Percentiles rank a stretch among this genome's conserved stretches.
Evolutionary conservation across 1,140 invertebrate species (phyloP).

Genomic region (Orius laevigatus): DNA sequence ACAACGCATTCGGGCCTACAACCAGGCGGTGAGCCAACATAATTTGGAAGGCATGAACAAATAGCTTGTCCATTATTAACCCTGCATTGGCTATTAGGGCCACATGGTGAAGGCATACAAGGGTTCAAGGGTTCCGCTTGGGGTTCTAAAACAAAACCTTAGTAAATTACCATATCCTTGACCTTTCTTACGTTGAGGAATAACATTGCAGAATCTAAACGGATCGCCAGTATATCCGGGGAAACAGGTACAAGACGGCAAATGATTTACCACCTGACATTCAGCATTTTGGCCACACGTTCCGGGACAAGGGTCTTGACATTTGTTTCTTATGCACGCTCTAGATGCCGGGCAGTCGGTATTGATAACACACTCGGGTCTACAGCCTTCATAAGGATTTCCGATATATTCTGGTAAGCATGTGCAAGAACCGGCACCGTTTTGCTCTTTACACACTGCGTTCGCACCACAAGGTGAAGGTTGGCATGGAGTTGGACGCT

Average conservation of each 20-base stretch:
- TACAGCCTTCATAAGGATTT: constrained; percentile 39
- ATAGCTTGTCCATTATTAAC: constrained; percentile 30
- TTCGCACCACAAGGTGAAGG: constrained; percentile 65
- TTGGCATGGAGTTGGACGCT: constrained; percentile 38
- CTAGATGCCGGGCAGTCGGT: constrained; percentile 47
- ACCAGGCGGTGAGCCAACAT: constrained; percentile 30
- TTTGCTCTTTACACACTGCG: constrained; percentile 58
- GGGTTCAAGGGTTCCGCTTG: constrained; percentile 29
- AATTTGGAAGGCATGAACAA: constrained; percentile 31
- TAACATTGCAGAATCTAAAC: constrained; percentile 29
- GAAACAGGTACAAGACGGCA: constrained; percentile 37
- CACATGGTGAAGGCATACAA: constrained; percentile 51
- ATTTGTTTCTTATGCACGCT: constrained; percentile 50
- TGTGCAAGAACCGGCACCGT: constrained; percentile 47
- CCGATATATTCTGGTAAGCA: constrained; percentile 34
- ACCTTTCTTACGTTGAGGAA: constrained; percentile 26
- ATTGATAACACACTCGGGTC: constrained; percentile 49
- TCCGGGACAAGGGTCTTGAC: constrained; percentile 46
- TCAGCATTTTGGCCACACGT: constrained; percentile 36
- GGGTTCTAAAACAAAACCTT: not conserved
- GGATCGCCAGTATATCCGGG: constrained; percentile 38
- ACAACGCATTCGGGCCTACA: constrained; percentile 33
- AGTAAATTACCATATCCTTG: constrained; percentile 11
- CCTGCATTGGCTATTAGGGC: constrained; percentile 39
- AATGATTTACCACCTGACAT: constrained; percentile 37